Evolutionary conservation across 2,888 invertebrate species (phyloP).

Genomic region (Heliconius cydno): DNA sequence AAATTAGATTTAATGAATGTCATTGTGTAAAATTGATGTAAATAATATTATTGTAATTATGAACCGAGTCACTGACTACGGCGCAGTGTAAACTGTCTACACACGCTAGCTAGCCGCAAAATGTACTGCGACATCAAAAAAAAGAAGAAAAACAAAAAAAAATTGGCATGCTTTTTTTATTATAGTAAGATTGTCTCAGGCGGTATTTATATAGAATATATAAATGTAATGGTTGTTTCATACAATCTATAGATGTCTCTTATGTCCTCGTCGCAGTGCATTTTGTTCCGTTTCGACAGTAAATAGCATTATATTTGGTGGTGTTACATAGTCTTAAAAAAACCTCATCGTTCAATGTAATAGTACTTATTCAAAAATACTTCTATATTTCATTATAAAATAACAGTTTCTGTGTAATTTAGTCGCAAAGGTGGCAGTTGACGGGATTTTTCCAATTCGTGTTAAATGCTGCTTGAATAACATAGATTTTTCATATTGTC

Average conservation of each 20-base stretch:
- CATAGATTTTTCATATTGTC: conserved; percentile 18
- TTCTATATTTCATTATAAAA: conserved; percentile 75
- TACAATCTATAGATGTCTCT: not conserved
- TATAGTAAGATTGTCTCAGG: not conserved
- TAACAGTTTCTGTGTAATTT: conserved; percentile 76
- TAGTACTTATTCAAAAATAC: conserved; percentile 76
- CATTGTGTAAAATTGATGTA: conserved; percentile 38
- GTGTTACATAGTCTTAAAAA: conserved; percentile 60
- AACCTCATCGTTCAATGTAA: conserved; percentile 78
- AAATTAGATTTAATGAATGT: conserved; percentile 31
- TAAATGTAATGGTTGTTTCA: not conserved
- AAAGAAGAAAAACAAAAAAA: not conserved
- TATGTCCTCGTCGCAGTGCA: conserved; percentile 47
- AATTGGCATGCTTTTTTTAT: not conserved
- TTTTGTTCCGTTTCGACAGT: conserved; percentile 59
- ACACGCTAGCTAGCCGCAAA: conserved; percentile 50
- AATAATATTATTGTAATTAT: conserved; percentile 33
- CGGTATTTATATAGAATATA: not conserved
- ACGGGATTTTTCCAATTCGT: conserved; percentile 52
- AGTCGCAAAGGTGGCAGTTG: conserved; percentile 77
- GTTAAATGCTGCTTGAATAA: conserved; percentile 3
- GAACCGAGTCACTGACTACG: conserved; percentile 38
- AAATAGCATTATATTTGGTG: conserved; percentile 68
- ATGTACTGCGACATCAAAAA: conserved; percentile 47
- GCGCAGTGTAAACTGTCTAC: conserved; percentile 51